Base-by-base conservation (phyloP, 2,888 invertebrate genomes). In the Choreutis nemorana region DNA sequence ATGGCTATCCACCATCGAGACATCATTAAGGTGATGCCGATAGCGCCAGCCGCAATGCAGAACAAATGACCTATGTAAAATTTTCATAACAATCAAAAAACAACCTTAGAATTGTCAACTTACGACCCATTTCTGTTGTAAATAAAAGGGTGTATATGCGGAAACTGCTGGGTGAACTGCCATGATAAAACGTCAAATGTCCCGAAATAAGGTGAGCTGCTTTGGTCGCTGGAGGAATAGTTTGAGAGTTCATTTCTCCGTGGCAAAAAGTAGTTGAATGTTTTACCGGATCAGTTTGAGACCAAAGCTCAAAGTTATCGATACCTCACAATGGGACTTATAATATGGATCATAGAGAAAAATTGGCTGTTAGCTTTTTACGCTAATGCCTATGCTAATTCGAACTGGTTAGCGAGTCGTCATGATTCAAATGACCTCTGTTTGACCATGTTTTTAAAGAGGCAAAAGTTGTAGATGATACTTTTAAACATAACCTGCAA, bases 21-120 rank as follows among this genome's bases (percentile, higher is more conserved):
- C 77, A 78, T 78, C 78, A 78, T 78, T 78, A 78, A 77, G 75
- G 78, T 78, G 77, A 78, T 78, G 75, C 73, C 70, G 77, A 78
- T 77, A 78, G 77, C 77, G 77, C 77, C 77, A 68, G 62, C 49
- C 50, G 42, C 48, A 40, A 41, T 47, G 40, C 54, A 41, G 36
- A 41, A 43, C 42, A 48, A 70, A 66, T 48, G 55, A 41, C 51
- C 46, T 52, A 71, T 45, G 44, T 44, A 41, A 33, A 26, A 13
- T 14, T 14, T 22, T 10, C 15, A 29, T 14, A 35, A 27, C 37
- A 44, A 38, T 35, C 42, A 26, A 65, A 61, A 51, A 38, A 33
- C 39, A 39, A 48, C 62, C 54, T 53, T 67, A 62, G 34, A 29
- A 28, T 25, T 32, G 34, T 20, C 14, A 6, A 5, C 10, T 29